Conservation (phyloP, 2,113 vertebrate species). For the Camelus dromedarius region DNA sequence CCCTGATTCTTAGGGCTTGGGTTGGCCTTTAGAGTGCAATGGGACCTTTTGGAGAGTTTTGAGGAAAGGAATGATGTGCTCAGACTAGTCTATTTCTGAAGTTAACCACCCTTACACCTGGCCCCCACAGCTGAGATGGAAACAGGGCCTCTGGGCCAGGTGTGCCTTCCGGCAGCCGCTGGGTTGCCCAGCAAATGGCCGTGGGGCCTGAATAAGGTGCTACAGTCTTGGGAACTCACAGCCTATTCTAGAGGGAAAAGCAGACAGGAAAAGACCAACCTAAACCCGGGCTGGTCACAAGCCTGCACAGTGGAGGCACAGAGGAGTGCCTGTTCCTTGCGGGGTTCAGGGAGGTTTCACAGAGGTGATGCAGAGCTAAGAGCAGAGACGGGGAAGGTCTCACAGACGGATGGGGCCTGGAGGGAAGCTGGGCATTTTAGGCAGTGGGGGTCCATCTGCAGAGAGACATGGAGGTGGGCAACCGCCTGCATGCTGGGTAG, state of each 20-base stretch:
- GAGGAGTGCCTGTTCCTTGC: not conserved
- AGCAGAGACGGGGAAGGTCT: not conserved
- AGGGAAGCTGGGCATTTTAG: not conserved
- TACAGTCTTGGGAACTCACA: not conserved
- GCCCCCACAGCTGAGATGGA: not conserved
- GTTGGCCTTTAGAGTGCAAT: not conserved
- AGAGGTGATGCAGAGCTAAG: not conserved
- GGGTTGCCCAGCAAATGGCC: not conserved
- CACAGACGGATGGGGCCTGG: not conserved
- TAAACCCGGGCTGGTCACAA: not conserved
- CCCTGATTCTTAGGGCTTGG: not conserved
- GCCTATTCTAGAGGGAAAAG: not conserved
- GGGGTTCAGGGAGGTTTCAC: not conserved
- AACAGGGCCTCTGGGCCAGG: not conserved
- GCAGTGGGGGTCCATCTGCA: not conserved
- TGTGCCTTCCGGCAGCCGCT: not conserved
- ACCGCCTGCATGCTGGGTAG: not conserved
- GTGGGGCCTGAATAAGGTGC: too few relatives aligned
- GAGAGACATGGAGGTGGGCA: not conserved
- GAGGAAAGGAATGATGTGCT: not conserved
- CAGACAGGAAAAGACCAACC: not conserved
- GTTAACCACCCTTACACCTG: not conserved
- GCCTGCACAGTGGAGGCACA: not conserved
- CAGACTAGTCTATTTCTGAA: not conserved
- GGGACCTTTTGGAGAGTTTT: not conserved